Evolutionary conservation across 2,888 invertebrate species (phyloP).

Genomic region (Cheilosia soror): DNA sequence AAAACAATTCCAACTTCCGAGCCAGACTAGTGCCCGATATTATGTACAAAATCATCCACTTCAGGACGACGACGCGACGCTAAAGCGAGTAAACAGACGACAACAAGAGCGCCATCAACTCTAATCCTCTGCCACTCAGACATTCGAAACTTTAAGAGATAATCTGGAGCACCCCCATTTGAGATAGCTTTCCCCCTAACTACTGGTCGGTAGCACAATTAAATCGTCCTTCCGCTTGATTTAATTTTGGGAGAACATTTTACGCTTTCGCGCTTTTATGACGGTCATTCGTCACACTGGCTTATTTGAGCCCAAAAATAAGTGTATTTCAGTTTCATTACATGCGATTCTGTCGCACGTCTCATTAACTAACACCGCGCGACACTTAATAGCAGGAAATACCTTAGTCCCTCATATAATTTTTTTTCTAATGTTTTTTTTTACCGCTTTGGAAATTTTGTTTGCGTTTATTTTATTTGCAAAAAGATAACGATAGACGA

Average conservation of each 20-base stretch:
- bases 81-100: slow-evolving; percentile 29
- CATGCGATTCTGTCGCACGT: not conserved
- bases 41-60: slow-evolving; percentile 33
- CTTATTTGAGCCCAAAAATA: slow-evolving; percentile 40
- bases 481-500: slow-evolving; percentile 30
- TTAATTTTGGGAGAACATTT: slow-evolving; percentile 70
- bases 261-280: slow-evolving; percentile 68
- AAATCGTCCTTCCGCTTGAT: slow-evolving; percentile 73
- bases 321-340: slow-evolving; percentile 19
- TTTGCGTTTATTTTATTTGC: slow-evolving; percentile 47
- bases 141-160: slow-evolving; percentile 37
- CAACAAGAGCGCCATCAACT: slow-evolving; percentile 28
- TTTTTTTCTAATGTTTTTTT: slow-evolving; percentile 9
- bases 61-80: slow-evolving; percentile 15
- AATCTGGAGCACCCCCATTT: slow-evolving; percentile 44
- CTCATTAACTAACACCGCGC: slow-evolving; percentile 38
- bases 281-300: slow-evolving; percentile 67
- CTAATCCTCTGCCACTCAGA: not conserved
- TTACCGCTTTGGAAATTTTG: slow-evolving; percentile 18
- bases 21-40: not conserved
- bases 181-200: slow-evolving; percentile 7
- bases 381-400: slow-evolving; percentile 17
- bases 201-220: slow-evolving; percentile 66
- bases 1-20: slow-evolving; percentile 29
- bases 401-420: slow-evolving; percentile 5